These are phyloP conservation scores for Ctenopoma kingsleyae DNA, from an alignment of 2,797 vertebrate species.

Conservation along the genomic window DNA sequence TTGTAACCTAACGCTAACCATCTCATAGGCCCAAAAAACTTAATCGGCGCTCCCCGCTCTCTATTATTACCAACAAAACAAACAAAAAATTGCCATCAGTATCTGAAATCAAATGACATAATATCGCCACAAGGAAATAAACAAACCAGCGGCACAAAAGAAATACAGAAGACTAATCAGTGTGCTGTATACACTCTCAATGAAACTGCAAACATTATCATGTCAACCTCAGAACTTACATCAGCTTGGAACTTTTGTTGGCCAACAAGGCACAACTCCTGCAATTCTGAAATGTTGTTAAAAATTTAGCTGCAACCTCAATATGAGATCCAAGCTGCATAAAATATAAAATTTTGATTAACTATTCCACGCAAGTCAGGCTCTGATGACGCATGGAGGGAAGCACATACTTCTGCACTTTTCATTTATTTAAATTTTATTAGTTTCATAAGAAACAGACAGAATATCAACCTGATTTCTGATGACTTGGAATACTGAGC, in stretches of 20 bases:
- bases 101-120: too few relatives aligned
- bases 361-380: constrained; percentile 31
- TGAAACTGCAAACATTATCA: constrained; percentile 2
- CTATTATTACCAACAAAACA: too few relatives aligned
- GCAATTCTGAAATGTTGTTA: constrained; percentile 16
- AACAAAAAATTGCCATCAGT: too few relatives aligned
- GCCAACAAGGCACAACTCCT: constrained; percentile 10
- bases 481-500: constrained; percentile 17
- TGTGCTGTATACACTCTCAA: neutral
- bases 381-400: constrained; percentile 16
- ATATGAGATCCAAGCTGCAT: constrained; percentile 32
- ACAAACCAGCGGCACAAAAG: neutral
- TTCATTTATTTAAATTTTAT: constrained; percentile 35
- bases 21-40: too few relatives aligned
- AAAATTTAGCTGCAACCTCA: constrained; percentile 43
- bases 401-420: constrained; percentile 28
- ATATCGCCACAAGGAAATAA: neutral
- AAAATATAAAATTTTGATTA: constrained; percentile 41
- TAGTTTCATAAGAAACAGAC: constrained; percentile 9
- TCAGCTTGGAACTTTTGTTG: constrained; percentile 3
- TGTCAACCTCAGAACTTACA: neutral
- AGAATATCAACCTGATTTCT: neutral
- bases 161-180: constrained; percentile 1
- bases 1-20: neutral
- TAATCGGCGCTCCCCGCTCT: too few relatives aligned